These are phyloP conservation scores for Calliphora vomitoria DNA, from an alignment of 2,888 invertebrate species.

Conservation along the genomic window DNA sequence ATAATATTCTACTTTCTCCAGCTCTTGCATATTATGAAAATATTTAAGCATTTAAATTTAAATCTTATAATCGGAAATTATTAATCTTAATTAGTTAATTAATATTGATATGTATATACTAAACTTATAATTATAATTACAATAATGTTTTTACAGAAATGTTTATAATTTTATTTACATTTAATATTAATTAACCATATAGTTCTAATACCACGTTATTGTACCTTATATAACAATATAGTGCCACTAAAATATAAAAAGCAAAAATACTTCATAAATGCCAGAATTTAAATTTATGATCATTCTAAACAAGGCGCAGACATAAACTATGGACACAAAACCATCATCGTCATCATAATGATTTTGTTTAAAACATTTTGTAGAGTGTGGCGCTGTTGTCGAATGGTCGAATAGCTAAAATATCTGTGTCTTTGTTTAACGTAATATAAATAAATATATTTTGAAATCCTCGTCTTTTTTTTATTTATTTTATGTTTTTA, in stretches of 20 bases:
- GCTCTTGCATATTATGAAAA: not conserved
- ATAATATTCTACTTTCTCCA: not conserved
- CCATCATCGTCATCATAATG: slow-evolving; percentile 6
- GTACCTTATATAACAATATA: not conserved
- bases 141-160: not conserved
- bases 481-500: slow-evolving; percentile 14
- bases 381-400: not conserved
- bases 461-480: not conserved
- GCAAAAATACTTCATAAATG: slow-evolving; percentile 8
- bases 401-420: slow-evolving; percentile 1
- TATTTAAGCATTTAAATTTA: not conserved
- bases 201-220: not conserved
- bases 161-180: not conserved
- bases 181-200: not conserved
- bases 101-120: not conserved
- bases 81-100: not conserved
- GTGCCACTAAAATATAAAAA: not conserved
- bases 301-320: not conserved
- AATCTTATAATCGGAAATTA: not conserved
- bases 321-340: slow-evolving; percentile 6
- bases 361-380: not conserved
- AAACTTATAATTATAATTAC: not conserved
- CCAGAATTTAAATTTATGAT: slow-evolving; percentile 22
- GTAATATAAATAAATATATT: not conserved
- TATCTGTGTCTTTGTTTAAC: not conserved